Base-by-base conservation (phyloP, 2,797 vertebrate genomes). In the Holocentrus rufus region DNA sequence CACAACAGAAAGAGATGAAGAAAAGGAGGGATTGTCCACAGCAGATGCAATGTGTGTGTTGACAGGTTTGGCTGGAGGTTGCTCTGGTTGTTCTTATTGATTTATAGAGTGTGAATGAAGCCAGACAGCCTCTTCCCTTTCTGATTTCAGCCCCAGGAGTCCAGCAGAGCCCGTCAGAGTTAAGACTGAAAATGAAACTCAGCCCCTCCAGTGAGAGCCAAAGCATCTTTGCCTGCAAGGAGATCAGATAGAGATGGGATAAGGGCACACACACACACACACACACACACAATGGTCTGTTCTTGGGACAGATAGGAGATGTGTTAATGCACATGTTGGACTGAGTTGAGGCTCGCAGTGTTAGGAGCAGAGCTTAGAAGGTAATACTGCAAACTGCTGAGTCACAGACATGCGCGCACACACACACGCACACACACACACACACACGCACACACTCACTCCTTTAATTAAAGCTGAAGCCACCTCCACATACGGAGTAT, bases 361-460 rank as follows among this genome's bases (percentile, higher is more conserved):
- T 82, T 86, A 77, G 82, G 89, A 92, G 85, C 84, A 84, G 87
- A 92, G 87, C 85, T 91, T 84, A 84, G 81, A 74, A 53, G 83
- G 76, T 92, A 92, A 89, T 90, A 82, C 88, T 71, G 50, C 76
- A 88, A 86, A 90, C 78, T 86, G 91, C 91, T 93, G 91, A 93
- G 89, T 92, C 90, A 92, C 80, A 82, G n/a, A 83, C 76, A 65
- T n/a, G 23, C 55, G 22, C 22, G 25, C 30, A 25, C 57, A 65
- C 60, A 47, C 42, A 64, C 54, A 17, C 49, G 68, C 56, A 44
- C 64, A 57, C 72, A 31, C 64, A 39, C 68, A 27, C 68, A 27
- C 58, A 53, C 46, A 54, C 18, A 49, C 34, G 68, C 42, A 46
- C 53, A 69, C 71, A 75, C 67, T 70, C 61, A 55, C 52, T 65